These are phyloP conservation scores for Ctenopoma kingsleyae DNA, from an alignment of 2,797 vertebrate species.

Conservation along the genomic window DNA sequence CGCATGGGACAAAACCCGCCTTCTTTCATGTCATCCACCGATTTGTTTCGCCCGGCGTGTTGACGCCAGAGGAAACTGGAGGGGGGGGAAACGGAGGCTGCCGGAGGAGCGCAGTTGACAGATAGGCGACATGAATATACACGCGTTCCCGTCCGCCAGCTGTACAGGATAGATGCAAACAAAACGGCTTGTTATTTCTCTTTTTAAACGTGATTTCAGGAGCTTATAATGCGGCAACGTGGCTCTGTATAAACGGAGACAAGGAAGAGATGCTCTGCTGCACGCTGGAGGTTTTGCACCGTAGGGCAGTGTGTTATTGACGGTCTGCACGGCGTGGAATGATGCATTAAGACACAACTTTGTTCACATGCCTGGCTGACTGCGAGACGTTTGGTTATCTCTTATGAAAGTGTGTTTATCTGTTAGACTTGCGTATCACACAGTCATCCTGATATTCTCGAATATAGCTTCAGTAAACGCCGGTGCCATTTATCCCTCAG, in stretches of 20 bases:
- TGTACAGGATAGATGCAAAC: constrained; percentile 55
- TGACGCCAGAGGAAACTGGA: constrained; percentile 56
- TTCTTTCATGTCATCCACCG: constrained; percentile 61
- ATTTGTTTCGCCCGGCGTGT: constrained; percentile 69
- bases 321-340: constrained; percentile 45
- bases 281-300: constrained; percentile 48
- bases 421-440: not conserved
- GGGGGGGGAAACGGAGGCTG: constrained; percentile 32
- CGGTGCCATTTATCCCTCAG: constrained; percentile 38
- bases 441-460: constrained; percentile 22
- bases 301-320: constrained; percentile 59
- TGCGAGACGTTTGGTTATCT: constrained; percentile 15
- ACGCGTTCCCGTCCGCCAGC: constrained; percentile 63
- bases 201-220: constrained; percentile 19
- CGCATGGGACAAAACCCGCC: constrained; percentile 73
- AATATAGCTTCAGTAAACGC: constrained; percentile 34
- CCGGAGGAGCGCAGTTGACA: constrained; percentile 62
- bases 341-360: constrained; percentile 77
- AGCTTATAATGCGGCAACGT: constrained; percentile 49
- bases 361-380: constrained; percentile 41
- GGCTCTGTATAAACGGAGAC: constrained; percentile 49
- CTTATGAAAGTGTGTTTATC: constrained; percentile 40
- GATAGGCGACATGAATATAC: constrained; percentile 67
- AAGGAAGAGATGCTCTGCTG: constrained; percentile 55
- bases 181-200: constrained; percentile 10